A percentile compares a stretch with the other conserved stretches of the same genome.
phyloP scores from a whole-genome alignment of 2,797 vertebrate species.

The Triplophysa bombifrons region DNA sequence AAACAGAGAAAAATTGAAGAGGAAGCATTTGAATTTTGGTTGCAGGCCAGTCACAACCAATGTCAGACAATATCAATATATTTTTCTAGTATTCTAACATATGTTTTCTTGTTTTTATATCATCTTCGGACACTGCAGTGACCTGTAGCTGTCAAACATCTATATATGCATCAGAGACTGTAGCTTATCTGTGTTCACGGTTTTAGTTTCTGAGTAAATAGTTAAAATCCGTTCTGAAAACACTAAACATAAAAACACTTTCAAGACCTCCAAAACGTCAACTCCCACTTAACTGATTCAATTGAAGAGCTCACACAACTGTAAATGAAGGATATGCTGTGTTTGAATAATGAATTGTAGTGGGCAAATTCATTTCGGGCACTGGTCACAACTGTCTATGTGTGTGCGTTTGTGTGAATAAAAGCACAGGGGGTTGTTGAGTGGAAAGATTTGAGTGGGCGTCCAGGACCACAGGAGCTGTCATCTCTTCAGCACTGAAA shows the following conservation, averaged over 20 bases:
- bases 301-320: neutral
- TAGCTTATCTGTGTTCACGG: neutral
- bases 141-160: neutral
- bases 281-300: neutral
- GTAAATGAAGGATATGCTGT: neutral
- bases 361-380: neutral
- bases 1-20: neutral
- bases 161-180: neutral
- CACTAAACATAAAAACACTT: neutral
- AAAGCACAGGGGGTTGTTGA: conserved; percentile 23
- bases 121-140: neutral
- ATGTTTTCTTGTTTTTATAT: neutral
- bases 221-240: too few species aligned
- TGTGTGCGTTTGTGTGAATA: conserved; percentile 13
- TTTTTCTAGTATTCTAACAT: neutral
- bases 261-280: neutral
- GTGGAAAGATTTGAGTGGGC: conserved; percentile 42
- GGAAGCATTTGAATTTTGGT: conserved; percentile 7
- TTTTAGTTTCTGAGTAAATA: too few species aligned
- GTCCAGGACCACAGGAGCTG: conserved; percentile 36
- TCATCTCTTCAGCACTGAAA: conserved; percentile 16
- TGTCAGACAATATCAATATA: neutral
- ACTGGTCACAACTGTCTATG: conserved; percentile 23
- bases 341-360: neutral
- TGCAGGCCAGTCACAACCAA: neutral